Base-by-base conservation (phyloP, 1,140 invertebrate genomes). In the Ridgeia piscesae region DNA sequence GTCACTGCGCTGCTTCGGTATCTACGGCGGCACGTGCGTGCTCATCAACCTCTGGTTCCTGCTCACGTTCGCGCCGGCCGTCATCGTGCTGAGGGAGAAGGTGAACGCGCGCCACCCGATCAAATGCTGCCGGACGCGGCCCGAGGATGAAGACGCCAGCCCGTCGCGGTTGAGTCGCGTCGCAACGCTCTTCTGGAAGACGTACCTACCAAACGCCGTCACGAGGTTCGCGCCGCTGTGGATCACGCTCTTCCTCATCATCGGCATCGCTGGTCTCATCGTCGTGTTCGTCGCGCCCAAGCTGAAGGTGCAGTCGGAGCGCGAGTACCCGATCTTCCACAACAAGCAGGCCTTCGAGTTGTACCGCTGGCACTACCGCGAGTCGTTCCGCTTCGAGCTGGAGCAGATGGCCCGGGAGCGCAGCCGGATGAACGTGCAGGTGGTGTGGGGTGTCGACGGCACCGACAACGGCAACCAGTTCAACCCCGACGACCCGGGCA, bases 1-100 rank as follows among this genome's bases (percentile, higher is more conserved):
- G n/a, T 98, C 98, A 90, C 98, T 99, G 90, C 97, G 98, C 94
- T 99, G 98, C 96, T 99, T 99, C 95, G 99, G 98, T 96, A 98
- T 99, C 97, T 97, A 99, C 95, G 97, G 98, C 91, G 98, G 98
- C 17, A 98, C 98, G 89, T 97, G 98, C 48, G 97, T 99, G 88
- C 96, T 99, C 90, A 97, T 97, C 34, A 99, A 99, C 96, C 99
- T 98, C 95, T 95, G 98, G 27, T 96, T 99, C 42, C 98, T 98
- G 97, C 96, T 99, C 17, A 98, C 98, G 4, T 99, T 98, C 98
- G 97, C 99, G 93, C 98, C 98, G 91, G 98, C 98, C 0, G 97
- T 97, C 93, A 97, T 99, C 34, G 97, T 98, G 58, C 27, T 77
- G 58, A 77, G 11, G 58, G 17, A 77, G 58, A 77, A 77, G 58